These are phyloP conservation scores for silkworm (Bombyx mori) DNA, from an alignment of 1,140 invertebrate species.

Conservation along the genomic window DNA sequence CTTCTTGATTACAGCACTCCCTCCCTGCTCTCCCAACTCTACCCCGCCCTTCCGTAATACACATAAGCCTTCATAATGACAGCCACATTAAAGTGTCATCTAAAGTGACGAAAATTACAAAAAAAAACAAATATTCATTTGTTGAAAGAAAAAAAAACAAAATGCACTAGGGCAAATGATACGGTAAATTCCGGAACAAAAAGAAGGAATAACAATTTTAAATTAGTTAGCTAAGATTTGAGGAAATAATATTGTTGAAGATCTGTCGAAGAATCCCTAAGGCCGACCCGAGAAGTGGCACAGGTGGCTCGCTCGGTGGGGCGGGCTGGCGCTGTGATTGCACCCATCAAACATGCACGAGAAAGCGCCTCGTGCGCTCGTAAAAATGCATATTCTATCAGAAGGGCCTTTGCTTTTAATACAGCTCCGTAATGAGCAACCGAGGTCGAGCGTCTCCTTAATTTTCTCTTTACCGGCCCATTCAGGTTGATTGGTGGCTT, in stretches of 20 bases:
- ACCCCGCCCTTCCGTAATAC: constrained; percentile 31
- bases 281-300: constrained; percentile 4
- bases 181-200: too few relatives aligned
- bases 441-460: constrained; percentile 51
- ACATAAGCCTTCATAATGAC: constrained; percentile 45
- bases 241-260: too few relatives aligned
- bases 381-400: constrained; percentile 69
- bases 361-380: constrained; percentile 36
- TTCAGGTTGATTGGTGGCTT: constrained; percentile 37
- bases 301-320: constrained; percentile 19
- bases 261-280: too few relatives aligned
- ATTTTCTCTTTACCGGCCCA: constrained; percentile 53
- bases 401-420: constrained; percentile 58
- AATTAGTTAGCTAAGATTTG: too few relatives aligned
- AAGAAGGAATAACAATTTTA: too few relatives aligned
- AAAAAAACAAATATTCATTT: too few relatives aligned
- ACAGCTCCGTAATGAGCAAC: constrained; percentile 51
- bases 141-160: too few relatives aligned
- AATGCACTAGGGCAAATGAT: too few relatives aligned
- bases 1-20: constrained; percentile 69
- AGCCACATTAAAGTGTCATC: constrained; percentile 31
- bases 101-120: too few relatives aligned
- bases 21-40: constrained; percentile 19
- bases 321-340: constrained; percentile 39
- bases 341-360: constrained; percentile 59